Evolutionary conservation across 2,797 vertebrate species (phyloP), one percentile per base, ranked within the genome.

Genomic region (Poecilia picta): DNA sequence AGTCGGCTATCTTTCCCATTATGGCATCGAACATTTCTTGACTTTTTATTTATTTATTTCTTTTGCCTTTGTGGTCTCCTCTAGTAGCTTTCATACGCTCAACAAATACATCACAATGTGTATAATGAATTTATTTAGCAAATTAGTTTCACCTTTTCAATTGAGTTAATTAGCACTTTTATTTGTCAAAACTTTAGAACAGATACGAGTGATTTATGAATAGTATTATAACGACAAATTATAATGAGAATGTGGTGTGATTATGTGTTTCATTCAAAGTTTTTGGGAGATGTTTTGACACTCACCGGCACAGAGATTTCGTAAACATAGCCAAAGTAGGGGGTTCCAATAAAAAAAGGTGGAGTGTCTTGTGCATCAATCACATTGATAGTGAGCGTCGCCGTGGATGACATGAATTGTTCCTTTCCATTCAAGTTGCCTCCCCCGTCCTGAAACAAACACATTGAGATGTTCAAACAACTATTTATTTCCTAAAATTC

Each of bases 251-350:
- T 33, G 36, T 80, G 31, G 49, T 13, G 46, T 16, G 0, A 59
- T 33, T 51, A 33, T 1, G 57, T 71, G 10, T 28, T 4, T 39
- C 57, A 33, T 1, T 39, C n/a, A 28, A 33, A 18, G 8, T 78
- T 33, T 53, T 4, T 13, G 0, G 68, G 36, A 62, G 28, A 55
- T 15, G 5, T 78, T 45, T 71, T 76, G 18, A 47, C 66, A 96
- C 97, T 96, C 90, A 99, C 98, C 20, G 95, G 95, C 3, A 92
- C 80, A 0, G 97, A 98, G 79, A 98, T 94, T 90, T 99, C 98
- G 47, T 99, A 99, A 80, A 99, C 96, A 0, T 97, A 98, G 84
- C 97, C 98, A 46, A 98, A 98, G 89, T 99, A 99, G 0, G 98
- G 98, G 1, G 93, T 97, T 74, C 98, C 98, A 0, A 98, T 93